Evolutionary conservation across 2,888 invertebrate species (phyloP).

Genomic region (Cataglyphis rosenhaueri): DNA sequence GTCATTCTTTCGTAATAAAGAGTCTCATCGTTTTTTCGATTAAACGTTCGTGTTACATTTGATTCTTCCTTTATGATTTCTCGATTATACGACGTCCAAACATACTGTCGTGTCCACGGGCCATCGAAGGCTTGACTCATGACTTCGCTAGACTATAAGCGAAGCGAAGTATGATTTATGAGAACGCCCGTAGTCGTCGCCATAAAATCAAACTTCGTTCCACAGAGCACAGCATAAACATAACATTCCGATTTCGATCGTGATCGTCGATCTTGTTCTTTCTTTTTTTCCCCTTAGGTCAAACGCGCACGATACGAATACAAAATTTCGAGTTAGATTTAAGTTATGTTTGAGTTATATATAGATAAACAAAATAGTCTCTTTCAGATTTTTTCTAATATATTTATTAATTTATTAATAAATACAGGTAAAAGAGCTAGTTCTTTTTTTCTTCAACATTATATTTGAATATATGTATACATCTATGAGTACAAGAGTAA

Average conservation of each 20-base stretch:
- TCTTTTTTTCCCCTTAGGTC: background rate
- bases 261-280: conserved; percentile 16
- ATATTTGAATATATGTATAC: background rate
- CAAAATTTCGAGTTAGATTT: background rate
- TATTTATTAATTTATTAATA: background rate
- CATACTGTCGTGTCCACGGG: conserved; percentile 42
- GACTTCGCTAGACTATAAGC: conserved; percentile 42
- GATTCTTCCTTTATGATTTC: conserved; percentile 12
- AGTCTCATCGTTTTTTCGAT: conserved; percentile 10
- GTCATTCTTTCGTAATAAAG: conserved; percentile 33
- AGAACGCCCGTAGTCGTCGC: conserved; percentile 45
- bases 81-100: conserved; percentile 42
- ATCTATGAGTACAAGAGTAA: background rate
- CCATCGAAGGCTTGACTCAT: conserved; percentile 39
- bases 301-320: background rate
- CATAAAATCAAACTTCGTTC: conserved; percentile 46
- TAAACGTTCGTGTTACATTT: conserved; percentile 26
- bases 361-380: background rate
- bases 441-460: background rate
- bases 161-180: conserved; percentile 51
- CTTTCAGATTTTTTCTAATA: background rate
- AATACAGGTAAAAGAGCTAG: too few species aligned
- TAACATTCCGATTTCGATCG: conserved; percentile 34
- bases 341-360: background rate
- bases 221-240: conserved; percentile 23